Base-by-base conservation (phyloP, 2,888 invertebrate genomes). In the Amphipoea oculea region DNA sequence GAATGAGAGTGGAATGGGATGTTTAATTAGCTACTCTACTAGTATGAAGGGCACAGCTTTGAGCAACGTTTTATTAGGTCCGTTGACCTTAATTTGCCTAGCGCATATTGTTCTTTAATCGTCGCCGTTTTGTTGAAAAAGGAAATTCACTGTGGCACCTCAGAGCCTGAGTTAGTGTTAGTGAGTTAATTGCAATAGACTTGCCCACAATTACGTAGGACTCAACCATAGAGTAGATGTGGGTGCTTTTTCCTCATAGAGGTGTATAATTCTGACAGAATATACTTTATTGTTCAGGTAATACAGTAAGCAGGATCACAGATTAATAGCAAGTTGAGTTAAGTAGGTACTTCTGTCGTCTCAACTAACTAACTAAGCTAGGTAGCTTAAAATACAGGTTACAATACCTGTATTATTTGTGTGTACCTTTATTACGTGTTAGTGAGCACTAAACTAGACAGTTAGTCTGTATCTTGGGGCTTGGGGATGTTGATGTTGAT, bases 21-120 rank as follows among this genome's bases (percentile, higher is more conserved):
- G 78, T 85, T 90, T 90, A 89, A 91, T 90, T 88, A 88, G 80
- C 73, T 82, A 75, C 63, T 80, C 76, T 73, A 83, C 73, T 62
- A 79, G 81, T 84, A 86, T 86, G 87, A 88, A 90, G 84, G 85
- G 75, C 23, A 79, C 77, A 83, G 79, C 79, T 78, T 84, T 73
- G 48, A 83, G 48, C 81, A 78, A 82, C 62, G 48, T 87, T 87
- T 87, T 86, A 84, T 86, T 79, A 76, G 73, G 72, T 29, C 70
- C 63, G 62, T 71, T 73, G 75, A 76, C 78, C 84, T 76, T 81
- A 74, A 76, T 76, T 81, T 54, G 14, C 62, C 17, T 69, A 51
- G 78, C 36, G 40, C 63, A 79, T 76, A 73, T 74, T 72, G 78
- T 88, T 80, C 69, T 80, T 79, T 67, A 77, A 83, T 78, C 23